Base-by-base conservation (phyloP, 2,888 invertebrate species). In the Brenthis hecate region DNA sequence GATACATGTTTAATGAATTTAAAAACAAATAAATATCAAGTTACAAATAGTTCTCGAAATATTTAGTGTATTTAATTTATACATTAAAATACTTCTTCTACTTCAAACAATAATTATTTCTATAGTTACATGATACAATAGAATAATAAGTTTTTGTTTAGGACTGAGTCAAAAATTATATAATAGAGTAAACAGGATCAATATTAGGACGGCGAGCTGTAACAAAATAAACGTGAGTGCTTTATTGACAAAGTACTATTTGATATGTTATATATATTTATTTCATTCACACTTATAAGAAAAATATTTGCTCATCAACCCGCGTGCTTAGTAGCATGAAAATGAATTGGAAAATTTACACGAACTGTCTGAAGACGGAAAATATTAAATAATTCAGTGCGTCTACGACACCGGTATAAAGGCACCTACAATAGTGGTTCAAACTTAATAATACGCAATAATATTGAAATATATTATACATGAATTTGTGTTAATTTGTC, bases 401-500 rank as follows among this genome's bases (percentile, higher is more conserved):
- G 11, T 11, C n/a, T 60, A 48, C 48, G 28, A 32, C 5, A n/a
- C 8, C 6, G 6, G 2, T 32, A 5, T 48, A 28, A n/a, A 57
- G 13, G 14, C 11, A 14, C n/a, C 8, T 32, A 56, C 6, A 16
- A 8, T 19, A 13, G 11, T 3, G 36, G 8, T 36, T 56, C 4
- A n/a, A 13, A 43, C 6, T 14, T 58, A 58, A 23, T 14, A 23
- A 4, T 58, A 6, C 13, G n/a, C 13, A 51, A 28, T 28, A 65
- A 56, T 62, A 56, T 6, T 36, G 43, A 19, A 62, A 32, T 43
- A 43, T 11, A 50, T 55, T 56, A 55, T 54, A 60, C 69, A 71
- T 69, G 63, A 64, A 73, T 73, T 67, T 55, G 60, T 65, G 62
- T 72, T 66, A 65, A 65, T 72, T 61, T 63, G 58, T 69, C 66